A percentile compares a stretch with the other conserved stretches of the same genome.
These are phyloP conservation scores for Dryocosmus kuriphilus DNA, from an alignment of 2,888 invertebrate genomes.

Conservation along the genomic window DNA sequence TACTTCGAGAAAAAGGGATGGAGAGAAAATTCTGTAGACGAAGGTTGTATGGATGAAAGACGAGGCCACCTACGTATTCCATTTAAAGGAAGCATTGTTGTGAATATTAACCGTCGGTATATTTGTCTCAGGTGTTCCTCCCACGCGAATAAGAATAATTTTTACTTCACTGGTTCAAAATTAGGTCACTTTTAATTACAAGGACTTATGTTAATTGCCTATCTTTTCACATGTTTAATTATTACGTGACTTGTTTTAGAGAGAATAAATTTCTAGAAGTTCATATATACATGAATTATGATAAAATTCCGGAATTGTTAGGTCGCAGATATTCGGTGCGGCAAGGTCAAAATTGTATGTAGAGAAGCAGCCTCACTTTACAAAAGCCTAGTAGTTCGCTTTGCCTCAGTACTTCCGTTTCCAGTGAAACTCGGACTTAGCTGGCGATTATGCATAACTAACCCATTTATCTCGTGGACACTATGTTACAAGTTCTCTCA, in stretches of 20 bases:
- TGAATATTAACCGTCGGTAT: conserved; percentile 21
- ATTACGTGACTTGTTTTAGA: not conserved
- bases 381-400: not conserved
- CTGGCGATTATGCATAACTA: conserved; percentile 16
- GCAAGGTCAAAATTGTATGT: not conserved
- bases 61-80: conserved; percentile 40
- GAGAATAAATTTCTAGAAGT: too few relatives aligned
- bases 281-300: not conserved
- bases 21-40: conserved; percentile 21
- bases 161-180: not conserved
- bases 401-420: not conserved
- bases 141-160: not conserved
- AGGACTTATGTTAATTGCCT: not conserved
- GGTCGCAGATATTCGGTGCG: not conserved
- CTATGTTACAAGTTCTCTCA: conserved; percentile 15
- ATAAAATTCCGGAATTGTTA: not conserved
- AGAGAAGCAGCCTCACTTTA: not conserved
- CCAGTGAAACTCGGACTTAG: not conserved
- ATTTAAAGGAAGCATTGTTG: not conserved
- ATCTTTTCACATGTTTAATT: not conserved
- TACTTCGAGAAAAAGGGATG: not conserved
- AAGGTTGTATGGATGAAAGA: conserved; percentile 30
- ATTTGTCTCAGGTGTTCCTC: not conserved
- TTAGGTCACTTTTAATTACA: not conserved
- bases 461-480: conserved; percentile 25